phyloP scores from a whole-genome alignment of 2,888 invertebrate genomes.

The Tenthredo amoena region DNA sequence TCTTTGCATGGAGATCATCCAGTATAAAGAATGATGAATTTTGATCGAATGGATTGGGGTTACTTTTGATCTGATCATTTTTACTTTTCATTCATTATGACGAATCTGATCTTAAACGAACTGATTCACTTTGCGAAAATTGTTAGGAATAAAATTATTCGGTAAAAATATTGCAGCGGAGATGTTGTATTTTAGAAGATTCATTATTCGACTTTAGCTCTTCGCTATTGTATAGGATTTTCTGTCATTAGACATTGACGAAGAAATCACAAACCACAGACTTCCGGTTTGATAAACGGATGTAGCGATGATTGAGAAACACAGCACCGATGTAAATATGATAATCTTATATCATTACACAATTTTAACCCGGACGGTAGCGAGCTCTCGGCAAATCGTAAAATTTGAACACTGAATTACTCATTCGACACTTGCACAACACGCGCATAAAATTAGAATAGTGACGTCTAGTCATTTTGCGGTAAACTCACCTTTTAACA shows the following conservation, averaged over 20 bases:
- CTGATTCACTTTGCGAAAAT: neutral
- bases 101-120: neutral
- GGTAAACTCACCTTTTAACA: constrained; percentile 40
- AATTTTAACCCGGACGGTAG: constrained; percentile 36
- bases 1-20: neutral
- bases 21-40: neutral
- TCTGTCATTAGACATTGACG: constrained; percentile 2
- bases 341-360: constrained; percentile 34
- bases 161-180: neutral
- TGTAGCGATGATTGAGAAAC: constrained; percentile 4
- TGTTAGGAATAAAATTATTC: neutral
- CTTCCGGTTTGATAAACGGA: neutral
- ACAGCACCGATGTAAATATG: constrained; percentile 27
- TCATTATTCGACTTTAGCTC: neutral
- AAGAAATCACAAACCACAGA: constrained; percentile 41
- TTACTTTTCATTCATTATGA: neutral
- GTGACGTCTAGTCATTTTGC: constrained; percentile 57
- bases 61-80: neutral
- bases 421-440: constrained; percentile 74
- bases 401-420: constrained; percentile 49
- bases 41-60: neutral
- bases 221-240: neutral
- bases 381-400: neutral
- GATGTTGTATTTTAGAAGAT: neutral
- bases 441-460: constrained; percentile 71